These are phyloP conservation scores for Xanthorhoe designata DNA, from an alignment of 2,888 invertebrate species.

Conservation along the genomic window DNA sequence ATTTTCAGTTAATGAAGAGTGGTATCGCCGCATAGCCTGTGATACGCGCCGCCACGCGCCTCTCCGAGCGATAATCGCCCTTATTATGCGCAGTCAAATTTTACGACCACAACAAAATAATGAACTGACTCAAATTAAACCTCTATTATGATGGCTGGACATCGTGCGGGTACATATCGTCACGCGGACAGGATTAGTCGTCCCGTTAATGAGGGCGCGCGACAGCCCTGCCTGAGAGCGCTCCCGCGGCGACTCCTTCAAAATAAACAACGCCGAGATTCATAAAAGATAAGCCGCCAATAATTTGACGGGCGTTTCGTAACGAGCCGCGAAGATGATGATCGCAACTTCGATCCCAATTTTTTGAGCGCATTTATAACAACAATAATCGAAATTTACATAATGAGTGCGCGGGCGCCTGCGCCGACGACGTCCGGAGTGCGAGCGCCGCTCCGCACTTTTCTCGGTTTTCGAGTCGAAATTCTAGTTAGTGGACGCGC, in stretches of 20 bases:
- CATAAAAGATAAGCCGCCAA: conserved; percentile 60
- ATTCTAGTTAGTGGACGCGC: conserved; percentile 84
- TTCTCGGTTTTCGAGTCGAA: conserved; percentile 83
- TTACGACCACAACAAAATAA: conserved; percentile 80
- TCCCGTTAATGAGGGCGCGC: conserved; percentile 63
- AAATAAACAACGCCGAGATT: conserved; percentile 54
- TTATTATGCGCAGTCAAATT: conserved; percentile 84
- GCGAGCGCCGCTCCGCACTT: conserved; percentile 66
- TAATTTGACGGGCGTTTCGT: conserved; percentile 65
- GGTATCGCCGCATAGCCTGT: conserved; percentile 64
- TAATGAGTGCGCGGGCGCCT: conserved; percentile 82
- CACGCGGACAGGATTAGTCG: conserved; percentile 60
- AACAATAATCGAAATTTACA: conserved; percentile 76
- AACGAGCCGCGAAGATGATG: conserved; percentile 64
- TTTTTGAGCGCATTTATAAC: conserved; percentile 66
- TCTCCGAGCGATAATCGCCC: conserved; percentile 74
- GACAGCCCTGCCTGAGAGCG: conserved; percentile 46
- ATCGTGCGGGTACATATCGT: conserved; percentile 67
- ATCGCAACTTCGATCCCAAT: conserved; percentile 55
- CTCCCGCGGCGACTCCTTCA: conserved; percentile 44
- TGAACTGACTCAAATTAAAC: conserved; percentile 74
- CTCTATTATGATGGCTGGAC: conserved; percentile 67
- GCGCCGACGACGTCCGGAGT: conserved; percentile 62
- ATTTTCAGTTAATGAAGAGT: conserved; percentile 80
- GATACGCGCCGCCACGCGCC: conserved; percentile 67